A percentile compares a stretch with the other conserved stretches of the same genome.
phyloP scores from a whole-genome alignment of 2,888 invertebrate species.

The Apocheima hispidaria region DNA sequence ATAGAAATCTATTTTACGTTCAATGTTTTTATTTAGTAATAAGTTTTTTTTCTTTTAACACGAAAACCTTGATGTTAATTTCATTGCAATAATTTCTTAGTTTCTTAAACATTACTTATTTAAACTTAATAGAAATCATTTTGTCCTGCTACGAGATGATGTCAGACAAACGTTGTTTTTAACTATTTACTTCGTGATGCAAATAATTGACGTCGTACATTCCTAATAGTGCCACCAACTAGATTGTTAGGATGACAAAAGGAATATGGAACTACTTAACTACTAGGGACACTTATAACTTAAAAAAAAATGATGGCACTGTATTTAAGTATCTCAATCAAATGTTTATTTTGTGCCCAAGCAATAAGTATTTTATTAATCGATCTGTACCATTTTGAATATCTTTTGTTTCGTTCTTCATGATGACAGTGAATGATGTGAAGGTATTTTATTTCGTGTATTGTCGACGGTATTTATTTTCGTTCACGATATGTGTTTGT shows the following conservation, averaged over 20 bases:
- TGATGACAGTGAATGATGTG: background rate
- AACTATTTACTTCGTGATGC: background rate
- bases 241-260: background rate
- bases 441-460: background rate
- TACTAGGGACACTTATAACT: background rate
- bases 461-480: slow-evolving; percentile 1
- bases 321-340: background rate
- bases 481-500: slow-evolving; percentile 45
- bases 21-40: background rate
- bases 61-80: background rate
- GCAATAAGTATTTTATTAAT: background rate
- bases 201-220: background rate
- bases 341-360: background rate
- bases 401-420: background rate
- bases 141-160: background rate
- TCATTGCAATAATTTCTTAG: background rate
- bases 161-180: background rate
- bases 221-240: background rate
- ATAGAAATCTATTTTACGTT: background rate
- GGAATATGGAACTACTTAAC: background rate
- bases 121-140: background rate
- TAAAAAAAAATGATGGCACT: background rate
- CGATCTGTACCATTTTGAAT: background rate
- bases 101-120: background rate
- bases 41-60: background rate